Base-by-base conservation (phyloP, 2,113 vertebrate genomes). In the Daboia siamensis region DNA sequence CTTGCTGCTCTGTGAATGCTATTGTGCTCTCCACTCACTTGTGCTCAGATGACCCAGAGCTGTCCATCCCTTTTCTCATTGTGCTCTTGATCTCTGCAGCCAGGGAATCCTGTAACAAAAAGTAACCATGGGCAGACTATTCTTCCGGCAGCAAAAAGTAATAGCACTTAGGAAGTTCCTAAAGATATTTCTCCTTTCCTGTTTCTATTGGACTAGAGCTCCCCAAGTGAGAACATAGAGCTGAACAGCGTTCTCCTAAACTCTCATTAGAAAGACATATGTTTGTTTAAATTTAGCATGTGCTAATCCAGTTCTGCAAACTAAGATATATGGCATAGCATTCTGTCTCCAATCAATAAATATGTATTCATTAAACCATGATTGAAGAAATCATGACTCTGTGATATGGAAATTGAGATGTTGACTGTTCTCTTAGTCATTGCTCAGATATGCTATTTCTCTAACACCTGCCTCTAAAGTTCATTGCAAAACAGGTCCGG, bases 81-180 rank as follows among this genome's bases (percentile, higher is more conserved):
- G 97, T 98, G 15, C 97, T 98, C 92, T 99, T 99, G 87, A 99
- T 99, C 97, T 99, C 99, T 1, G 98, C 98, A 0, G 98, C 98
- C 94, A 99, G 96, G 0, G 98, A 98, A 93, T 98, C 97, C 96
- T 97, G 95, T 13, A 92, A 89, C 0, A 24, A 0, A 0, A 8
- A 69, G 52, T n/a, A 9, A 39, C 24, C 39, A 48, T 13, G 51
- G 1, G 1, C 0, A 0, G 0, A 0, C n/a, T 86, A 0, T 17
- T 94, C 54, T 39, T 51, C 11, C 48, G 0, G 1, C 39, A 11
- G 56, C 20, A 39, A 88, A 11, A 56, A n/a, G 57, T 48, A 15
- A 21, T 29, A 23, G 33, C 0, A 57, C 46, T 21, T 6, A 51
- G 51, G 85, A 39, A 57, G 17, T 2, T 2, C 6, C 11, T 0